phyloP scores from a whole-genome alignment of 1,140 invertebrate species.

The Dreissena rostriformis region DNA sequence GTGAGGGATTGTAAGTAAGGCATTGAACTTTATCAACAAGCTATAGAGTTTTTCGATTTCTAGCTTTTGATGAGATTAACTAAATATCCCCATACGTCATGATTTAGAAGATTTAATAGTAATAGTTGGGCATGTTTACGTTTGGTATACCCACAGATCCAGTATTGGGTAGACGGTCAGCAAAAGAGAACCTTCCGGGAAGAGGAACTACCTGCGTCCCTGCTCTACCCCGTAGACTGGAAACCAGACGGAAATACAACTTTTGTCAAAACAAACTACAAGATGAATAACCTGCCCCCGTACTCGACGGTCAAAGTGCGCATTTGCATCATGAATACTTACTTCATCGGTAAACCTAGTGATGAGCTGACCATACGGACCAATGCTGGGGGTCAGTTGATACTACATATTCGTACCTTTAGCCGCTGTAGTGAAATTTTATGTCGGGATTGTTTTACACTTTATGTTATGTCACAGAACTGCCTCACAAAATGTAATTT shows the following conservation, averaged over 20 bases:
- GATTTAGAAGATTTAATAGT: too few species aligned
- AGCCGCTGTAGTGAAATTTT: too few species aligned
- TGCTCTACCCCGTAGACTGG: neutral
- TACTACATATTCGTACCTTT: too few species aligned
- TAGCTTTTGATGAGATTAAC: too few species aligned
- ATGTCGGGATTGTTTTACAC: too few species aligned
- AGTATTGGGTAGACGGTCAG: conserved; percentile 35
- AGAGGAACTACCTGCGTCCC: conserved; percentile 5
- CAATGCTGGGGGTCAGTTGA: conserved; percentile 65
- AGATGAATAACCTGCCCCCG: conserved; percentile 62
- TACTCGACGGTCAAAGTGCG: conserved; percentile 62
- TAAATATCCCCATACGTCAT: too few species aligned
- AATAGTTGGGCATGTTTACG: too few species aligned
- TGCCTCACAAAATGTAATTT: too few species aligned
- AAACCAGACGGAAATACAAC: neutral
- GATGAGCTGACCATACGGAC: conserved; percentile 62
- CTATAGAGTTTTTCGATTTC: too few species aligned
- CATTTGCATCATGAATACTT: conserved; percentile 68
- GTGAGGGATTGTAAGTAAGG: too few species aligned
- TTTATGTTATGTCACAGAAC: too few species aligned
- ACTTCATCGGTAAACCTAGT: conserved; percentile 65
- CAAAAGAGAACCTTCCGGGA: conserved; percentile 50
- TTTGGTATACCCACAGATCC: conserved; percentile 17
- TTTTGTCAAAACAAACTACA: neutral
- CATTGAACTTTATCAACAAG: too few species aligned